These are phyloP conservation scores for Apodemia duryi DNA, from an alignment of 2,888 invertebrate genomes.

Conservation along the genomic window DNA sequence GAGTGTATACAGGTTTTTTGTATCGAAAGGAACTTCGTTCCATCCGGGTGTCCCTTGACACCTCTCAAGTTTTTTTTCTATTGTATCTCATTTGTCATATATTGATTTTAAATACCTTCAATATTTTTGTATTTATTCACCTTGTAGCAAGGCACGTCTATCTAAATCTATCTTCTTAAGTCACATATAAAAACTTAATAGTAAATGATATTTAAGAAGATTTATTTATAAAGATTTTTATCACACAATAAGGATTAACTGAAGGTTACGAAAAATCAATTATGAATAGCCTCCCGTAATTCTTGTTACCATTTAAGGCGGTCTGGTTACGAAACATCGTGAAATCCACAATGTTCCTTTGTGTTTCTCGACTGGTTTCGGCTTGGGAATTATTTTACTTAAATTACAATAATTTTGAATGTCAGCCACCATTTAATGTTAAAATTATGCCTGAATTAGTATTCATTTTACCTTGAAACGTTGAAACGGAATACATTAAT, in stretches of 20 bases:
- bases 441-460: constrained; percentile 19
- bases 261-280: neutral
- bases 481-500: constrained; percentile 14
- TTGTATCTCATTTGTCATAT: too few relatives aligned
- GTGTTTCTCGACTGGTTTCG: constrained; percentile 2
- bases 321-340: constrained; percentile 1
- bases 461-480: constrained; percentile 17
- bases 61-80: too few relatives aligned
- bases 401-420: constrained; percentile 14
- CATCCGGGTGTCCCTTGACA: too few relatives aligned
- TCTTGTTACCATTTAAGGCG: constrained; percentile 10
- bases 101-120: too few relatives aligned
- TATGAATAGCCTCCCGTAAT: constrained; percentile 7
- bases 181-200: too few relatives aligned
- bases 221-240: neutral
- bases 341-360: constrained; percentile 4
- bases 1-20: too few relatives aligned
- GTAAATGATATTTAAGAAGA: too few relatives aligned
- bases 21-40: too few relatives aligned
- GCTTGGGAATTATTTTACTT: constrained; percentile 11
- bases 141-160: too few relatives aligned
- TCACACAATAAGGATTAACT: neutral
- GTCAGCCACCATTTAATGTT: constrained; percentile 18
- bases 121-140: too few relatives aligned
- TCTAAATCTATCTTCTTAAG: too few relatives aligned